These are phyloP conservation scores for Psilopogon haemacephalus DNA, from an alignment of 2,113 vertebrate genomes.

Conservation along the genomic window DNA sequence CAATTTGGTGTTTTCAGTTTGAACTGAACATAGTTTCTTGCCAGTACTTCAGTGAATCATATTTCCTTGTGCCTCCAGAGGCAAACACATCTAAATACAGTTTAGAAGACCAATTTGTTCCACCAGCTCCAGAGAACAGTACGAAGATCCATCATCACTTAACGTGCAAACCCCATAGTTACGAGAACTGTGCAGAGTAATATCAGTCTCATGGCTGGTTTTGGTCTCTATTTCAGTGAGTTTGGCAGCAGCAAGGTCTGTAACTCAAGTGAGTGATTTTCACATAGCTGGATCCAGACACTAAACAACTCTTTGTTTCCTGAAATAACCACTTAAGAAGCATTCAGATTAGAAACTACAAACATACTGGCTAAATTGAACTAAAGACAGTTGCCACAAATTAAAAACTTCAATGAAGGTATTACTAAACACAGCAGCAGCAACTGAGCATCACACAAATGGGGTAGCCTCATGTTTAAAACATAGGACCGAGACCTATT, in stretches of 20 bases:
- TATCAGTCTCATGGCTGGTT: not conserved
- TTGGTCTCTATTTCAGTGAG: not conserved
- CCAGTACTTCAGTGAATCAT: not conserved
- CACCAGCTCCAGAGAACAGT: rapidly evolving
- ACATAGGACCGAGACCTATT: not conserved
- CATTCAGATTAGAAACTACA: slow-evolving; percentile 21
- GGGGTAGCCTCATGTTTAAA: slow-evolving; percentile 30
- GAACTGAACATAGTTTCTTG: not conserved
- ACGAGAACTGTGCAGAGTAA: not conserved
- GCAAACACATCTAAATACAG: not conserved
- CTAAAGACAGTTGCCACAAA: slow-evolving; percentile 19
- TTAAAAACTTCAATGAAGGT: slow-evolving; percentile 28
- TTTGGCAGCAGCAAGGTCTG: not conserved
- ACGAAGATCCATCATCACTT: not conserved
- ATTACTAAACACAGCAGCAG: slow-evolving; percentile 28
- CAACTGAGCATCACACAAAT: slow-evolving; percentile 1
- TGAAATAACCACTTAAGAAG: not conserved
- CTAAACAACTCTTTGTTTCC: slow-evolving; percentile 3
- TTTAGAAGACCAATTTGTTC: not conserved
- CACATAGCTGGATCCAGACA: not conserved
- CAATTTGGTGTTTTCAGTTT: not conserved
- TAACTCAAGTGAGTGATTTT: not conserved
- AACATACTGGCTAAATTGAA: slow-evolving; percentile 32
- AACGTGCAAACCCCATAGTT: not conserved
- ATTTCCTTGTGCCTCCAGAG: not conserved